Evolutionary conservation across 2,888 invertebrate genomes (phyloP), one percentile per base, ranked within the genome.

Genomic region (Cryptops parisi): DNA sequence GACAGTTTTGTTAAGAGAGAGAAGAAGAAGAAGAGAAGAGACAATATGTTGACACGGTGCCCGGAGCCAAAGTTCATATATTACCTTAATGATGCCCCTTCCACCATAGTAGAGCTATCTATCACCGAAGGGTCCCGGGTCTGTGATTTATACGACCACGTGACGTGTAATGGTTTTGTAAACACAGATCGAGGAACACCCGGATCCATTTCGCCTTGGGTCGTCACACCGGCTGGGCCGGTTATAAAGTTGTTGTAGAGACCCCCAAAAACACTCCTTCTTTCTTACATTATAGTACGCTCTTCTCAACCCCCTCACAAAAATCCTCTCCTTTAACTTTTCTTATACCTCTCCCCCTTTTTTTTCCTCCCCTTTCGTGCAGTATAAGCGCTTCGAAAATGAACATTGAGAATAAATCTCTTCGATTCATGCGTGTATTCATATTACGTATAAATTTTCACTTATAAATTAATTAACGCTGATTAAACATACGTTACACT

Each of bases 161-260:
- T 41, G 43, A 41, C 43, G 21, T 41, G 43, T 41, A 41, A 41
- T 41, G 43, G 43, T 41, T 41, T 41, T 41, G 43, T 41, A 41
- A 41, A 41, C 43, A 41, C 43, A 41, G 21, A 41, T 41, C 43
- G 43, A 5, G 43, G 43, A 41, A 41, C 43, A 41, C 43, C 19
- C 17, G 43, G 43, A 21, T 41, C 43, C 43, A 41, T 41, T 41
- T 41, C 6, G 43, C 43, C 43, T 17, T 19, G 5, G 33, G 9
- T 33, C 33, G 33, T 33, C 33, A 33, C 33, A 33, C 33, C 33
- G 33, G 33, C 33, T 33, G 33, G 33, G 33, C 43, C 43, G 43
- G 43, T 41, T 41, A 41, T 41, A 41, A 41, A 41, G 43, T 41
- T 41, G 43, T 41, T 33, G 38, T n/a, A n/a, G n/a, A n/a, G n/a